Evolutionary conservation across 1,140 invertebrate species (phyloP).

Genomic region (Drosophila tsacasi): DNA sequence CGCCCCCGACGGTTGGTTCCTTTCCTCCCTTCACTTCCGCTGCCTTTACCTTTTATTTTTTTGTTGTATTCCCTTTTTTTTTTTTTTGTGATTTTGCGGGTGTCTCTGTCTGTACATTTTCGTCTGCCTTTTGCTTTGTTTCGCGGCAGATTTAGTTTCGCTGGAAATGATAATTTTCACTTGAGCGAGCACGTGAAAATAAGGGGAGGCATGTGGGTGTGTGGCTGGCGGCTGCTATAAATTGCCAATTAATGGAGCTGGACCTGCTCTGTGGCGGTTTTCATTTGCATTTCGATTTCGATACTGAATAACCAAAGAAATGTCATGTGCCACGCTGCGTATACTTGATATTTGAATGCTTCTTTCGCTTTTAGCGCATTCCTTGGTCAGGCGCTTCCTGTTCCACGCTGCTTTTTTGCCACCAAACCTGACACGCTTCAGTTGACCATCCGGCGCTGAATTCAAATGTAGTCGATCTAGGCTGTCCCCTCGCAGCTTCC

Average conservation of each 20-base stretch:
- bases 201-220: slow-evolving; percentile 6
- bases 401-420: slow-evolving; percentile 10
- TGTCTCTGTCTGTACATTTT: slow-evolving; percentile 66
- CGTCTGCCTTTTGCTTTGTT: slow-evolving; percentile 62
- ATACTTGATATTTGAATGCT: slow-evolving; percentile 34
- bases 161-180: slow-evolving; percentile 83
- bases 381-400: slow-evolving; percentile 19
- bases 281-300: slow-evolving; percentile 71
- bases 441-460: slow-evolving; percentile 46
- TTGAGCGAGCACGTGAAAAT: slow-evolving; percentile 74
- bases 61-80: background rate
- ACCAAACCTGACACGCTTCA: slow-evolving; percentile 62
- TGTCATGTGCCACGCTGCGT: slow-evolving; percentile 21
- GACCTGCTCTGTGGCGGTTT: slow-evolving; percentile 47
- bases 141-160: slow-evolving; percentile 61
- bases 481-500: background rate
- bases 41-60: slow-evolving; percentile 15
- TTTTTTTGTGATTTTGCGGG: slow-evolving; percentile 22
- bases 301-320: slow-evolving; percentile 24
- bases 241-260: slow-evolving; percentile 76
- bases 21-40: slow-evolving; percentile 37
- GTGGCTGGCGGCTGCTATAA: slow-evolving; percentile 74
- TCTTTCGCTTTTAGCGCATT: slow-evolving; percentile 48
- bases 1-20: slow-evolving; percentile 21
- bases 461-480: slow-evolving; percentile 65